Percentiles rank a stretch among this genome's conserved stretches.
phyloP scores from a whole-genome alignment of 64 coral and sea anemone species.

The Stylophora pistillata region DNA sequence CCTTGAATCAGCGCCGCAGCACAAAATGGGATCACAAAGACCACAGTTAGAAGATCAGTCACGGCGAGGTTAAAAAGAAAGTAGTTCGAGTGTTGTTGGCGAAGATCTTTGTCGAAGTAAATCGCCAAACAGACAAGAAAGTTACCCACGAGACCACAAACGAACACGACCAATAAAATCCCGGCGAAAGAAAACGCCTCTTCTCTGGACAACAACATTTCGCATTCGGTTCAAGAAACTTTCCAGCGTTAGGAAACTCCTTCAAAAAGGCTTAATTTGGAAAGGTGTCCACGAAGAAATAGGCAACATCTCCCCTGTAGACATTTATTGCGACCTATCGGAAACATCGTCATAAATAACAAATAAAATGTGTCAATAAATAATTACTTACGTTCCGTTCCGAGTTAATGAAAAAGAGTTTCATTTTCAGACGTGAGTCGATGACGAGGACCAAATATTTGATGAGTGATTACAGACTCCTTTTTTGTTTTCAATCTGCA shows the following conservation, averaged over 20 bases:
- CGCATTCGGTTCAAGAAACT: not conserved
- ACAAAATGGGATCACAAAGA: slow-evolving; percentile 62
- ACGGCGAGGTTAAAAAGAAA: slow-evolving; percentile 67
- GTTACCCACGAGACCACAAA: slow-evolving; percentile 56
- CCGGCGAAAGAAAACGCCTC: slow-evolving; percentile 19
- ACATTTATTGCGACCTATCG: not conserved
- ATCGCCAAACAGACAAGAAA: slow-evolving; percentile 60
- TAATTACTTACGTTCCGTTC: not conserved
- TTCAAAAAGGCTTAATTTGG: too few species aligned
- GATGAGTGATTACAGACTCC: too few species aligned
- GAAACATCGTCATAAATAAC: not conserved
- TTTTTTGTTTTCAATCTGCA: too few species aligned
- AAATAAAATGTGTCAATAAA: too few species aligned
- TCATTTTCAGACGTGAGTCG: not conserved
- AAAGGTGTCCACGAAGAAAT: too few species aligned
- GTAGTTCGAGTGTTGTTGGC: slow-evolving; percentile 56
- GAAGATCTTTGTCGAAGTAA: slow-evolving; percentile 59
- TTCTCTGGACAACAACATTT: slow-evolving; percentile 21
- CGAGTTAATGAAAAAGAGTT: not conserved
- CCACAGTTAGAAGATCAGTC: slow-evolving; percentile 50
- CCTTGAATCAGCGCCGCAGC: slow-evolving; percentile 28
- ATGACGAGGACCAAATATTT: not conserved
- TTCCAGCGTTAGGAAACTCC: not conserved
- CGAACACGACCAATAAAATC: slow-evolving; percentile 41
- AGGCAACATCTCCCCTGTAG: too few species aligned